These are phyloP conservation scores for Rhegmatorhina hoffmannsi DNA, from an alignment of 2,113 vertebrate genomes.

Conservation along the genomic window DNA sequence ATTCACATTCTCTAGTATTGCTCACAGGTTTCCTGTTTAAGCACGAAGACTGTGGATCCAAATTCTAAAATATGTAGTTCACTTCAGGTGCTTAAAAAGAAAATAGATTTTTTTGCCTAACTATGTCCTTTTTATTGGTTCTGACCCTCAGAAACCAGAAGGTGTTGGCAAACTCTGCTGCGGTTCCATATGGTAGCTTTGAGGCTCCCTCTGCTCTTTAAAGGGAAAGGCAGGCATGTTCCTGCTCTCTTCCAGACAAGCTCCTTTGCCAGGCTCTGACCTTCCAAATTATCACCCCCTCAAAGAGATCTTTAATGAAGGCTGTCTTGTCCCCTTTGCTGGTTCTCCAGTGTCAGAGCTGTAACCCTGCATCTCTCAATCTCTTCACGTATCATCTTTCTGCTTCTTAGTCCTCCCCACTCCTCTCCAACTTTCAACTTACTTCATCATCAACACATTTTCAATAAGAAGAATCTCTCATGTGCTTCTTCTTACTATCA, in stretches of 20 bases:
- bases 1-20: not conserved
- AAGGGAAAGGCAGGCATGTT: not conserved
- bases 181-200: constrained; percentile 14
- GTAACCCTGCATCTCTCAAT: not conserved
- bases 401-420: not conserved
- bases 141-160: constrained; percentile 38
- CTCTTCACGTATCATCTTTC: not conserved
- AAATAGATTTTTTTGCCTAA: not conserved
- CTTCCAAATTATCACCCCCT: constrained; percentile 27
- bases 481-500: not conserved
- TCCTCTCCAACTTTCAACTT: not conserved
- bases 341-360: not conserved
- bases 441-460: not conserved
- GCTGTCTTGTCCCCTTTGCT: not conserved
- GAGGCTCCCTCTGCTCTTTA: constrained; percentile 31
- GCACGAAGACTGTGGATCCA: not conserved
- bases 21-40: not conserved
- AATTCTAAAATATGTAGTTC: not conserved
- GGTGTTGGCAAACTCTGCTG: constrained; percentile 11
- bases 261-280: constrained; percentile 27
- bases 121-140: constrained; percentile 6
- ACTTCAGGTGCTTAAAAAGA: not conserved
- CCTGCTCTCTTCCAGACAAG: not conserved
- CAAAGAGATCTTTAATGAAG: constrained; percentile 42
- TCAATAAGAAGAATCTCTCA: not conserved